phyloP scores from a whole-genome alignment of 2,113 vertebrate species.

The Delphinus delphis region DNA sequence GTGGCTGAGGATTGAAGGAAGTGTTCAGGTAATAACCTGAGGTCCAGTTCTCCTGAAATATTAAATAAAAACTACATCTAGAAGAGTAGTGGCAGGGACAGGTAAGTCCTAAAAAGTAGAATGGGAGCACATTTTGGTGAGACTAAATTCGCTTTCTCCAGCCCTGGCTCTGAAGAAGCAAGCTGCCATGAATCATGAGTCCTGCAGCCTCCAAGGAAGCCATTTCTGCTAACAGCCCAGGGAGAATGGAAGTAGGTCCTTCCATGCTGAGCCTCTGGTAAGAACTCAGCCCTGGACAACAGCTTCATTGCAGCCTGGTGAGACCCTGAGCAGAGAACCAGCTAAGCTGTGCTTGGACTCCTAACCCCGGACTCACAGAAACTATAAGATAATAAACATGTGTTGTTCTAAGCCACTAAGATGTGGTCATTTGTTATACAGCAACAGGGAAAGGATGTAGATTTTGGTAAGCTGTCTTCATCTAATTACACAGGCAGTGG shows the following conservation, averaged over 20 bases:
- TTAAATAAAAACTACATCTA: background rate
- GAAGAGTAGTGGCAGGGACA: background rate
- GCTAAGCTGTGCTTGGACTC: background rate
- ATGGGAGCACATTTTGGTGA: background rate
- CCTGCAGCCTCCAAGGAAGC: background rate
- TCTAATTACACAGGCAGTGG: background rate
- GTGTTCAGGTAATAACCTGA: background rate
- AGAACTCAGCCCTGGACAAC: background rate
- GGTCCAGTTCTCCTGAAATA: background rate
- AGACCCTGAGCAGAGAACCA: background rate
- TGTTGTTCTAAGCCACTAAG: background rate
- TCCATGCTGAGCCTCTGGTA: background rate
- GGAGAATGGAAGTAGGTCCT: background rate
- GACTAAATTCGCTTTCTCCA: background rate
- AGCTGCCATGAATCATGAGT: background rate
- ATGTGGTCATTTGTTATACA: background rate
- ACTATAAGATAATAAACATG: background rate
- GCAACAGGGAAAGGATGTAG: background rate
- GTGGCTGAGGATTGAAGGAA: background rate
- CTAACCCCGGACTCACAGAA: background rate
- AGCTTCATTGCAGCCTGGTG: background rate
- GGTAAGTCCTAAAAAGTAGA: background rate
- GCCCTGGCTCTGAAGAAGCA: background rate
- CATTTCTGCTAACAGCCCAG: too few species aligned
- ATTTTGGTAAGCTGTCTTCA: background rate